Evolutionary conservation across 2,888 invertebrate species (phyloP), one percentile per base, ranked within the genome.

Genomic region (Agrilus mali): DNA sequence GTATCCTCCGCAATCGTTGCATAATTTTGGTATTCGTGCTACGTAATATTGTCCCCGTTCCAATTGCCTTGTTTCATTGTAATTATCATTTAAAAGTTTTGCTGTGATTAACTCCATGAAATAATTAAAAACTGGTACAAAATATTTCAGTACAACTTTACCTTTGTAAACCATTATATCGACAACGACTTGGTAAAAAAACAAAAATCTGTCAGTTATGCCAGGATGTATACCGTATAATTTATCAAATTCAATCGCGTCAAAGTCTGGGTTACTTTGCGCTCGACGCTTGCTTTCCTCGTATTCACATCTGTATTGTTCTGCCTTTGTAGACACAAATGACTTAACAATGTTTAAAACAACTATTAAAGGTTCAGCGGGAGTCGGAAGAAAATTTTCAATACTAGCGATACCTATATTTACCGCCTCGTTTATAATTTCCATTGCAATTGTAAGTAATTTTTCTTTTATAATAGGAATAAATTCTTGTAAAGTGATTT

Each of bases 211-310:
- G 27, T 10, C 10, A 27, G 10, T 10, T 10, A 8, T 22, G 33
- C 36, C 36, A 22, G 38, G 35, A 36, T 12, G 43, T 31, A 43
- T 35, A n/a, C 13, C 38, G 20, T 17, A 42, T n/a, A 37, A 16
- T 7, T 32, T 32, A 20, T 48, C 43, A 36, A 46, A 50, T 15
- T 43, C 40, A 5, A 37, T 38, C 40, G 46, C 50, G 15, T 43
- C 38, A 15, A 45, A 45, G 17, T 34, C 17, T 13, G 41, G 40
- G 3, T 38, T 14, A 17, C 15, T 37, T 6, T 32, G n/a, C 8
- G 47, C 44, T 2, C 7, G 33, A 8, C 37, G 36, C 43, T 47
- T 47, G 15, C 45, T 40, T 34, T 39, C 15, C 16, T 48, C 33
- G 22, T 47, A 50, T 3, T 41, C 14, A 20, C 22, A n/a, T 44